Conservation (phyloP, 2,797 vertebrate genomes). For the Squalus acanthias region DNA sequence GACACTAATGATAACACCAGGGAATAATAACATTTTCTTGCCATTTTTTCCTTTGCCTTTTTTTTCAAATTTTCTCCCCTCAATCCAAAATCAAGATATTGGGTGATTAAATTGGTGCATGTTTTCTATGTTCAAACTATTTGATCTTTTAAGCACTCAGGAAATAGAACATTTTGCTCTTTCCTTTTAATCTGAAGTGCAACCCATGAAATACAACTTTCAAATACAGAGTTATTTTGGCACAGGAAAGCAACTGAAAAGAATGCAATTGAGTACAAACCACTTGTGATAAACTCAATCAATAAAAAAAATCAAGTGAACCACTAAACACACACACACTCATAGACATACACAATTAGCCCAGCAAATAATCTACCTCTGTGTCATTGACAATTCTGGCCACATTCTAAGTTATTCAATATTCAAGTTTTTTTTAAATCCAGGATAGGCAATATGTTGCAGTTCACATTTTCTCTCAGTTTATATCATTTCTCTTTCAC, state of each 20-base stretch:
- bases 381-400: background rate
- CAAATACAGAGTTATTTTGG: background rate
- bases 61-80: background rate
- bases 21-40: background rate
- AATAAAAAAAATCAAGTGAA: background rate
- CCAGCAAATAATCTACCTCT: background rate
- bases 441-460: background rate
- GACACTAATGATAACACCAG: background rate
- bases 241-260: background rate
- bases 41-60: background rate
- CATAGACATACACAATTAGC: background rate
- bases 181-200: background rate
- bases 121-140: background rate
- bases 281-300: background rate
- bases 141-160: background rate
- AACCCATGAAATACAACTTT: background rate
- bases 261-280: background rate
- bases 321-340: background rate
- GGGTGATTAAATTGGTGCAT: background rate
- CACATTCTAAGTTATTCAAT: background rate
- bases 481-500: conserved; percentile 44
- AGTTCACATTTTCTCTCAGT: background rate
- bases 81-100: background rate
- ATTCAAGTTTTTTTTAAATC: background rate
- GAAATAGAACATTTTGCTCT: background rate